Base-by-base conservation (phyloP, 2,797 vertebrate species). In the Brachymystax lenok region DNA sequence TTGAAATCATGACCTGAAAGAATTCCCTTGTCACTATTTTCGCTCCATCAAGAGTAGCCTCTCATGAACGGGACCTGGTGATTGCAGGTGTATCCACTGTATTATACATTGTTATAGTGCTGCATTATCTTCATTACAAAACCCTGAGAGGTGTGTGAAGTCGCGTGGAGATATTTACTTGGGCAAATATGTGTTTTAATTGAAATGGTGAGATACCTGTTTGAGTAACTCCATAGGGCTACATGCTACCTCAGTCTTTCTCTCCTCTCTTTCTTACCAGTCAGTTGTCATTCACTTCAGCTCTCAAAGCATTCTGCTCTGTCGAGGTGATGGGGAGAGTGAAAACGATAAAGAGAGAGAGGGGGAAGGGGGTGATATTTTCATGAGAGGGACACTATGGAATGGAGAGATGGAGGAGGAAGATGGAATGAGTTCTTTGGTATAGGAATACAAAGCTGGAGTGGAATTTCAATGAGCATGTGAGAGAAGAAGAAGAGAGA, bases 381-480 rank as follows among this genome's bases (percentile, higher is more conserved):
- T 73, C 69, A 63, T 73, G 12, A 61, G 27, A 28, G 10, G 5
- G 56, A 74, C 77, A 64, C 28, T 56, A 59, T 14, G 56, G 30
- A 77, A 28, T 80, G 63, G 16, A 82, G 61, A 63, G 78, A 75
- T 68, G 21, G 27, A 46, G 30, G 12, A 67, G 66, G 40, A 46
- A 72, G 21, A 75, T 82, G 80, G 27, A 71, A 21, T 19, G 17
- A 7, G 16, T 51, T 14, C 50, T 27, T 28, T 52, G 77, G 70
- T 71, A 64, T 70, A 21, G 50, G 74, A 79, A 76, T 52, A 54
- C 0, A 59, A 73, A 67, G 69, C 51, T 3, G 16, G n/a, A 56
- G 64, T 59, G 19, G 28, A 82, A 83, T 69, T 63, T 24, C 27
- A 81, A 83, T 67, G 69, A 46, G 73, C 46, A 35, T 69, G 50